Evolutionary conservation across 2,113 vertebrate species (phyloP).

Genomic region (Sceloporus undulatus): DNA sequence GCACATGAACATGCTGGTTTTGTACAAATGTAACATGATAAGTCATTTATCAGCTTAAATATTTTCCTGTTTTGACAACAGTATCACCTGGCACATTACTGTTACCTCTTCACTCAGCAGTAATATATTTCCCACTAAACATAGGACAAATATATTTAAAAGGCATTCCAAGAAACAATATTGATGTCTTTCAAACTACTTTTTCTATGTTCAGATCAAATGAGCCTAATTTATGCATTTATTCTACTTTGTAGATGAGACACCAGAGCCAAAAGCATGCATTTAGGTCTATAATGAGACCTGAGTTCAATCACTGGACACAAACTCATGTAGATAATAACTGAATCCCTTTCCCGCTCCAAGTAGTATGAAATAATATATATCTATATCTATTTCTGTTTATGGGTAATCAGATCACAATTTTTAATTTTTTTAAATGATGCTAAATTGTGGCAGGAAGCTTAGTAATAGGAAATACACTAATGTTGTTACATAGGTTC

Average conservation of each 20-base stretch:
- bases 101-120: neutral
- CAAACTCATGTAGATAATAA: neutral
- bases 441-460: conserved; percentile 39
- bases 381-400: conserved; percentile 31
- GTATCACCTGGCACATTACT: no score
- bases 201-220: neutral
- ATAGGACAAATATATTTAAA: neutral
- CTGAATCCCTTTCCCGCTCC: neutral
- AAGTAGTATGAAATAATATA: neutral
- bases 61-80: neutral
- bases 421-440: conserved; percentile 41
- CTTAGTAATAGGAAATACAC: conserved; percentile 38
- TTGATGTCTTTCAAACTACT: neutral
- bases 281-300: neutral
- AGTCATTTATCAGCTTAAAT: neutral
- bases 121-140: neutral
- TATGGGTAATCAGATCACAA: conserved; percentile 32
- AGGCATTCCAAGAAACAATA: no score
- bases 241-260: neutral
- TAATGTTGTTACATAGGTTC: conserved; percentile 48
- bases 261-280: no score
- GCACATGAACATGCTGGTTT: neutral
- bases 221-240: neutral
- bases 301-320: neutral
- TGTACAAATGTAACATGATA: neutral